A percentile compares a stretch with the other conserved stretches of the same genome.
phyloP scores from a whole-genome alignment of 1,140 invertebrate species.

The Lasaia peninsularis region DNA sequence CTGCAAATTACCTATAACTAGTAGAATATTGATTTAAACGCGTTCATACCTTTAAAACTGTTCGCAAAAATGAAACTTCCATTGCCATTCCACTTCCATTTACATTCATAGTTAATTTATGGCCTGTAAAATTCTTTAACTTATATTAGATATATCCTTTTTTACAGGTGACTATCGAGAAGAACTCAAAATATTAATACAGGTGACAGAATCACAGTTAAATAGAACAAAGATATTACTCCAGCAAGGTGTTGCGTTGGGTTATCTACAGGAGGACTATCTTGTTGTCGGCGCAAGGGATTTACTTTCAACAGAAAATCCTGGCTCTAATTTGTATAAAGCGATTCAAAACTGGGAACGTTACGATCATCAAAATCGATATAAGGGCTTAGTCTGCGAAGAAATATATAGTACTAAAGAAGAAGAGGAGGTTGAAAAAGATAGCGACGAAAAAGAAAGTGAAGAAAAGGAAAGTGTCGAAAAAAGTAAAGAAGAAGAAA shows the following conservation, averaged over 20 bases:
- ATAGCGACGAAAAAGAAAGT: too few relatives aligned
- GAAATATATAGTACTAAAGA: constrained; percentile 1
- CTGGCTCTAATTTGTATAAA: constrained; percentile 5
- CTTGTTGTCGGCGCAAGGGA: constrained; percentile 2
- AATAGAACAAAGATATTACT: constrained; percentile 6
- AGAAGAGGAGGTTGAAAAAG: too few relatives aligned
- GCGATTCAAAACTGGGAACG: constrained; percentile 2
- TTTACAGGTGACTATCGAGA: constrained; percentile 10
- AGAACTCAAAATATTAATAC: neutral
- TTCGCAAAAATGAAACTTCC: too few relatives aligned
- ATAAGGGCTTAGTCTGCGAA: neutral
- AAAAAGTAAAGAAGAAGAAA: too few relatives aligned
- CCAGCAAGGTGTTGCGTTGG: constrained; percentile 1
- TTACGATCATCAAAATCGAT: neutral
- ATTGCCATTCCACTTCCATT: too few relatives aligned
- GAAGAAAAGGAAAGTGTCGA: too few relatives aligned
- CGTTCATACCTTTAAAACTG: too few relatives aligned
- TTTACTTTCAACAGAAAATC: neutral
- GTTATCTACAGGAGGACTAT: neutral
- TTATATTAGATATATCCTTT: too few relatives aligned
- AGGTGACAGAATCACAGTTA: neutral
- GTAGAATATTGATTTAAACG: too few relatives aligned
- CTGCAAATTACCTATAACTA: too few relatives aligned
- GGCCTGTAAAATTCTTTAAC: too few relatives aligned
- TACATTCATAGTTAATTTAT: too few relatives aligned